phyloP scores from a whole-genome alignment of 2,888 invertebrate species.

The Melieria crassipennis region DNA sequence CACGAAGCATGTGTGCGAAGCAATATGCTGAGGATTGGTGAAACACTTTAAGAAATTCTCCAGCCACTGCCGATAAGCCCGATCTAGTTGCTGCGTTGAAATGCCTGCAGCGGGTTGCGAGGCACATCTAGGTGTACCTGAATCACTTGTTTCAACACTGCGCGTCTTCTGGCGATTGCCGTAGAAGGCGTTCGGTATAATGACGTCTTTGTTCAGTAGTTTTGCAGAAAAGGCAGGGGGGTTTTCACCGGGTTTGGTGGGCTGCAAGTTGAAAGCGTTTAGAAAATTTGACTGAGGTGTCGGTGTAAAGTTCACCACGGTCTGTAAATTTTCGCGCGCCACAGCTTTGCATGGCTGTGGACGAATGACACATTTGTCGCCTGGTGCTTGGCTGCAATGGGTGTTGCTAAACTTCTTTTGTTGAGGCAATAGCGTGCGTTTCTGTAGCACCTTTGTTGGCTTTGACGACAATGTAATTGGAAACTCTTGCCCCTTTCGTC shows the following conservation, averaged over 20 bases:
- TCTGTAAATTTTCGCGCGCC: not conserved
- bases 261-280: constrained; percentile 50
- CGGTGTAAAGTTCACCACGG: constrained; percentile 16
- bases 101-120: not conserved
- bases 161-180: constrained; percentile 44
- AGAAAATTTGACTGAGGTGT: constrained; percentile 53
- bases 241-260: constrained; percentile 41
- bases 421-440: constrained; percentile 6
- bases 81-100: constrained; percentile 24
- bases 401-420: constrained; percentile 7
- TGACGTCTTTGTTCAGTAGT: constrained; percentile 49
- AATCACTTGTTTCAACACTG: not conserved
- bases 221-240: constrained; percentile 48
- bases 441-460: constrained; percentile 35
- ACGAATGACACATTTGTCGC: not conserved
- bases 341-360: not conserved
- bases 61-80: constrained; percentile 46
- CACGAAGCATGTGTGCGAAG: constrained; percentile 48
- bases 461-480: constrained; percentile 36
- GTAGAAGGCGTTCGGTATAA: constrained; percentile 52
- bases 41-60: constrained; percentile 50
- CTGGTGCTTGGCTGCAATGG: not conserved
- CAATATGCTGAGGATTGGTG: constrained; percentile 48
- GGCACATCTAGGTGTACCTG: not conserved
- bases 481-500: constrained; percentile 4